Base-by-base conservation (phyloP, 2,113 vertebrate species). In the Melanotaenia duboulayi region DNA sequence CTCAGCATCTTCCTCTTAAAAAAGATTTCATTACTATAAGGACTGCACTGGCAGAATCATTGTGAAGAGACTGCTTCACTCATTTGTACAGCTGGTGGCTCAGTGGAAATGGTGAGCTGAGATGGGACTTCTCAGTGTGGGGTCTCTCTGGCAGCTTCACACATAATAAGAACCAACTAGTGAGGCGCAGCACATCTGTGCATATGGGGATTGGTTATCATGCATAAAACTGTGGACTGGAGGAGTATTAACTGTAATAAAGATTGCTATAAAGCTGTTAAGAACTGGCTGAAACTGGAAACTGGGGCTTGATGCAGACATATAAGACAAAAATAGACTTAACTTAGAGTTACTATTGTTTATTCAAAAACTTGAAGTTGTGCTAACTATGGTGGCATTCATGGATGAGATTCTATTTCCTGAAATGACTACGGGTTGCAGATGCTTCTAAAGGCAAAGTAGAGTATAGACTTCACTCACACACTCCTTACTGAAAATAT, bases 31-130 rank as follows among this genome's bases (percentile, higher is more conserved):
- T 75, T 79, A 76, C 67, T 73, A 83, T 83, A 82, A 87, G 75
- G 71, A 63, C 67, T 57, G 75, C 57, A 70, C 76, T 81, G 83
- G 77, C 61, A 80, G 81, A 74, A 70, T 82, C 72, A 76, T 73
- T 88, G 86, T 83, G 85, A 78, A 55, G 68, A 80, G 78, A 39
- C 68, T 57, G 74, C 72, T 78, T 77, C 71, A 44, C 76, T 81
- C 67, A 40, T 63, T 65, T 42, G 69, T 89, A 62, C 87, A 92
- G 87, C 89, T 80, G 87, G 79, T 70, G 86, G 87, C 89, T 90
- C 87, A 81, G 84, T 64, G 71, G 78, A 88, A 74, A 49, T 23
- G 35, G 25, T 39, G 71, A 68, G 78, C 79, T 71, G 51, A 81
- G 85, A 85, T 65, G 75, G 61, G 24, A 74, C 71, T 65, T 72